These are phyloP conservation scores for Magallana gigas DNA, from an alignment of 1,140 invertebrate species.

Conservation along the genomic window DNA sequence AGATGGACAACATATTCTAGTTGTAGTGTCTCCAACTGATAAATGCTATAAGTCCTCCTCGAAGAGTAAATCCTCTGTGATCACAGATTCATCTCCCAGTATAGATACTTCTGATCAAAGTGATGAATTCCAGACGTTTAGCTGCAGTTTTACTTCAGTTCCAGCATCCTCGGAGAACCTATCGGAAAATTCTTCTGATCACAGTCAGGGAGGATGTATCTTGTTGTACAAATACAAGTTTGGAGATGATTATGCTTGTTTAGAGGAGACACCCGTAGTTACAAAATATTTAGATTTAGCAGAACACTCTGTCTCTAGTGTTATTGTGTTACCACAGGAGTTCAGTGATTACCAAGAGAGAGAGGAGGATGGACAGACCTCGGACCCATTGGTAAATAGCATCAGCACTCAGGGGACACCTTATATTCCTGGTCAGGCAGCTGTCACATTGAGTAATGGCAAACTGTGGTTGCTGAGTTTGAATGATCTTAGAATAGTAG, in stretches of 20 bases:
- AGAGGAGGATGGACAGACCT: slow-evolving; percentile 57
- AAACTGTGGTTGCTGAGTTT: slow-evolving; percentile 73
- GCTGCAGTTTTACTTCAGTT: not conserved
- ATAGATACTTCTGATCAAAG: not conserved
- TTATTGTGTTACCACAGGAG: slow-evolving; percentile 72
- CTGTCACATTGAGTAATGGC: slow-evolving; percentile 72
- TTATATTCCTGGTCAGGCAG: slow-evolving; percentile 71
- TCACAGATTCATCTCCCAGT: slow-evolving; percentile 37
- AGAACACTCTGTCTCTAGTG: slow-evolving; percentile 64
- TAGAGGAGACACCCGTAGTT: slow-evolving; percentile 74
- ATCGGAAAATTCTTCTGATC: not conserved
- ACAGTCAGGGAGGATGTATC: slow-evolving; percentile 70
- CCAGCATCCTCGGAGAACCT: not conserved
- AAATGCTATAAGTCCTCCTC: not conserved
- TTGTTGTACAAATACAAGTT: slow-evolving; percentile 76
- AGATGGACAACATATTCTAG: slow-evolving; percentile 73
- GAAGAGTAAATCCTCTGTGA: slow-evolving; percentile 16
- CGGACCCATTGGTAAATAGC: slow-evolving; percentile 40
- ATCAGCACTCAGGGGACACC: slow-evolving; percentile 41
- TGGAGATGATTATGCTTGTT: slow-evolving; percentile 64
- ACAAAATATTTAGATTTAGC: slow-evolving; percentile 57
- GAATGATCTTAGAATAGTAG: slow-evolving; percentile 71
- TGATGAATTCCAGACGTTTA: not conserved
- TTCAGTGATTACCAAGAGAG: slow-evolving; percentile 69
- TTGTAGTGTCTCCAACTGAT: slow-evolving; percentile 67